These are phyloP conservation scores for Tylochromis polylepis DNA, from an alignment of 2,113 vertebrate genomes.

Conservation along the genomic window DNA sequence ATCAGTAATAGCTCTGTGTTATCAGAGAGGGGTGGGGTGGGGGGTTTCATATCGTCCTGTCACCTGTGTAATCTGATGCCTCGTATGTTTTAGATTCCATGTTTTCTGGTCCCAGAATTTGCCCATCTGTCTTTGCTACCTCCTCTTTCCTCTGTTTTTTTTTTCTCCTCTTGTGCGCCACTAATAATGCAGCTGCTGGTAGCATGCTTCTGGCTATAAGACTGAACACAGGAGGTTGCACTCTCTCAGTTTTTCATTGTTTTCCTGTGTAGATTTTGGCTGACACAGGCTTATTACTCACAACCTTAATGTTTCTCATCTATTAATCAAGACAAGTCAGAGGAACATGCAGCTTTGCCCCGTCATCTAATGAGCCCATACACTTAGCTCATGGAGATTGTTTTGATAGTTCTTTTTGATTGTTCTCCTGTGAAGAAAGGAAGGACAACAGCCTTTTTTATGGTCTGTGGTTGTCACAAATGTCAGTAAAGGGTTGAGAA, in stretches of 20 bases:
- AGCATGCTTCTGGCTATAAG: background rate
- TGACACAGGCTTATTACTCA: background rate
- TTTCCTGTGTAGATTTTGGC: constrained; percentile 10
- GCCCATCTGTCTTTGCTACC: background rate
- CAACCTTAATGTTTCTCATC: constrained; percentile 15
- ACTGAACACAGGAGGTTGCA: background rate
- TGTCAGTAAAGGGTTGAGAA: constrained; percentile 55
- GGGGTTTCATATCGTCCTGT: constrained; percentile 34
- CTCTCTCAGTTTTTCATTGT: background rate
- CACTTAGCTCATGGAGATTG: constrained; percentile 18
- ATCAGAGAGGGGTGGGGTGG: constrained; percentile 23
- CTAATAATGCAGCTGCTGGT: constrained; percentile 5
- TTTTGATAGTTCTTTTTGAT: constrained; percentile 30
- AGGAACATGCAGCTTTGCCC: constrained; percentile 26
- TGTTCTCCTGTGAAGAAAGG: constrained; percentile 37
- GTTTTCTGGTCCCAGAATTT: constrained; percentile 8
- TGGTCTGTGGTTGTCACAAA: constrained; percentile 54
- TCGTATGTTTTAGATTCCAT: background rate
- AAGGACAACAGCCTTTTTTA: constrained; percentile 19
- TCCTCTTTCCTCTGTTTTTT: background rate
- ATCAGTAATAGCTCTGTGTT: constrained; percentile 32
- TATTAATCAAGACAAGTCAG: constrained; percentile 33
- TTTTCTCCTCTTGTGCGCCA: background rate
- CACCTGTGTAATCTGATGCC: constrained; percentile 21
- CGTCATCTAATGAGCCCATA: constrained; percentile 9